phyloP scores from a whole-genome alignment of 1,140 invertebrate genomes.

The Hylaeus volcanicus region DNA sequence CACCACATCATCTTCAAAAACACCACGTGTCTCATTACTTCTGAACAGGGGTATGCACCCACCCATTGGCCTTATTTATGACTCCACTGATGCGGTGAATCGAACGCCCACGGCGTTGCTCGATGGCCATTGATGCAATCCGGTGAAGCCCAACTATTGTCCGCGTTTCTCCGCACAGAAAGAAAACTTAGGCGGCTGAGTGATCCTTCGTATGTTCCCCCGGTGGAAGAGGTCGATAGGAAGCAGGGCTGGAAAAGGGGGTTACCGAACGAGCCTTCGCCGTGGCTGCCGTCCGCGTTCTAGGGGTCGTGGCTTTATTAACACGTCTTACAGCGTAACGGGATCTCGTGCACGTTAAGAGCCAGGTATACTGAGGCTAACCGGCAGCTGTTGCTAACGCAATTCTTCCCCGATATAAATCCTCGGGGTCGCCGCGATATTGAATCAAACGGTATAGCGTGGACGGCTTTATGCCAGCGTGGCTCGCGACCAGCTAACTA shows the following conservation, averaged over 20 bases:
- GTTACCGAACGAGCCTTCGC: constrained; percentile 47
- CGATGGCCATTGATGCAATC: constrained; percentile 24
- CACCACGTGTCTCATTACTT: too few species aligned
- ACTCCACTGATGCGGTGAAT: neutral
- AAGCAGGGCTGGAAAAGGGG: constrained; percentile 16
- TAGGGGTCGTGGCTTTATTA: constrained; percentile 65
- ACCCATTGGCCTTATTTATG: neutral
- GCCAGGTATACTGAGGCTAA: constrained; percentile 56
- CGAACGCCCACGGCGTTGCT: neutral
- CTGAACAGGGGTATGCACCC: too few species aligned
- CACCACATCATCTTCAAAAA: too few species aligned
- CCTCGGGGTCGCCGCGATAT: constrained; percentile 63
- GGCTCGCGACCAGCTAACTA: constrained; percentile 55
- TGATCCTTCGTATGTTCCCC: constrained; percentile 34
- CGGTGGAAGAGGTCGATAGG: constrained; percentile 16
- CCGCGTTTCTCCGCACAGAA: constrained; percentile 40
- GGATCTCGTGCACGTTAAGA: constrained; percentile 61
- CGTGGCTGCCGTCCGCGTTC: constrained; percentile 27
- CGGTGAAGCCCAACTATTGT: constrained; percentile 19
- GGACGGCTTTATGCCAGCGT: constrained; percentile 53
- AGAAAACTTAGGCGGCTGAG: constrained; percentile 55
- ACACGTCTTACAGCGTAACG: constrained; percentile 66
- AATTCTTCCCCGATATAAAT: constrained; percentile 72
- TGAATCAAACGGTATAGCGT: constrained; percentile 68
- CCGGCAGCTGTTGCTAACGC: constrained; percentile 70